These are phyloP conservation scores for Dasysyrphus tricinctus DNA, from an alignment of 2,888 invertebrate genomes.

Conservation along the genomic window DNA sequence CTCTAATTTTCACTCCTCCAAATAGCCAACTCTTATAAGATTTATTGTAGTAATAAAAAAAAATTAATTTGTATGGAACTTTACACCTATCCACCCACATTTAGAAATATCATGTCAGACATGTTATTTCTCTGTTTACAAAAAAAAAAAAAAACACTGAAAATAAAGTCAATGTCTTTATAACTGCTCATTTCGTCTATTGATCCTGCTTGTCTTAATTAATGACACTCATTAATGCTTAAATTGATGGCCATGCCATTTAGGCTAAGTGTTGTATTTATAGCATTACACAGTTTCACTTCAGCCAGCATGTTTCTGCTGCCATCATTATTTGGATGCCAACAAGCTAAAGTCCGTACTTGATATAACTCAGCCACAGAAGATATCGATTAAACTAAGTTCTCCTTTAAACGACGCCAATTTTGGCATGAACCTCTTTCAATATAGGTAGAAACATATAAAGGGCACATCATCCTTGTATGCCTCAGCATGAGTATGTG, in stretches of 20 bases:
- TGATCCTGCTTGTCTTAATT: constrained; percentile 34
- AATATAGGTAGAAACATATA: neutral
- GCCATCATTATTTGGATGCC: neutral
- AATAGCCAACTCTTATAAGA: constrained; percentile 18
- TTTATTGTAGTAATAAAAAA: constrained; percentile 31
- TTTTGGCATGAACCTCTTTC: neutral
- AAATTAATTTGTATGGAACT: constrained; percentile 26
- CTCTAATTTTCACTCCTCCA: constrained; percentile 18
- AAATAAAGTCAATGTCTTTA: constrained; percentile 36
- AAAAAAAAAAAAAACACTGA: neutral
- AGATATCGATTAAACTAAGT: constrained; percentile 34
- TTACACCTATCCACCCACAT: neutral
- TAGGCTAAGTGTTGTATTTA: constrained; percentile 38
- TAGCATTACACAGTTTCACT: constrained; percentile 7
- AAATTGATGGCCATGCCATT: constrained; percentile 39
- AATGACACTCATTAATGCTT: constrained; percentile 45
- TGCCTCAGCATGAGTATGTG: neutral
- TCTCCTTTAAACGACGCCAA: constrained; percentile 27
- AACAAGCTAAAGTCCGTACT: constrained; percentile 9
- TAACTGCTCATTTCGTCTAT: constrained; percentile 35
- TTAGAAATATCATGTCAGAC: neutral
- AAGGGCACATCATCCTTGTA: neutral
- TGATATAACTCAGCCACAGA: constrained; percentile 17
- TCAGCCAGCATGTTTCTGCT: constrained; percentile 17
- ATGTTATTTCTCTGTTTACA: neutral